A percentile compares a stretch with the other conserved stretches of the same genome.
Evolutionary conservation across 1,140 invertebrate species (phyloP).

Genomic region (Bombus confusus): DNA sequence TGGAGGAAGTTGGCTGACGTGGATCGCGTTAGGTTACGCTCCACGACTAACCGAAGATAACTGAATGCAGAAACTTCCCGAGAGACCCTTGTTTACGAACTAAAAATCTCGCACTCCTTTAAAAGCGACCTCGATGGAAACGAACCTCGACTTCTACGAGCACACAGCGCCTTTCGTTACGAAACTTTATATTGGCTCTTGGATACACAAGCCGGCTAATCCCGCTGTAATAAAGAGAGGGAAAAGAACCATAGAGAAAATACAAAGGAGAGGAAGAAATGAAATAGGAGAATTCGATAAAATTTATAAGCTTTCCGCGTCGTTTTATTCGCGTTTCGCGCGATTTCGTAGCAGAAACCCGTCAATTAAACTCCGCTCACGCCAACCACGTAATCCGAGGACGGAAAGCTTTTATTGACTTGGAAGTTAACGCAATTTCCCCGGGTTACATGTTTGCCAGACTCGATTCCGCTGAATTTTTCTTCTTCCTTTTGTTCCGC

Average conservation of each 20-base stretch:
- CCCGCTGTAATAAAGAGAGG: background rate
- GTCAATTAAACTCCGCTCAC: conserved; percentile 29
- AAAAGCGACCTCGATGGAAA: conserved; percentile 12
- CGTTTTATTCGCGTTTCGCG: background rate
- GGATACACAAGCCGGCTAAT: background rate
- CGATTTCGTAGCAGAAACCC: background rate
- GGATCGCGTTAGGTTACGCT: conserved; percentile 16
- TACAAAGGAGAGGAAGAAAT: background rate
- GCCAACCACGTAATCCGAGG: background rate
- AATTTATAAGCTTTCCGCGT: conserved; percentile 22
- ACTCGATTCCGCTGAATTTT: background rate
- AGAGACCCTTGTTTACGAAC: background rate
- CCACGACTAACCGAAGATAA: conserved; percentile 14
- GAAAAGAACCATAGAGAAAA: background rate
- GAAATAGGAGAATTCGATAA: background rate
- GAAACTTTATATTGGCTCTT: background rate
- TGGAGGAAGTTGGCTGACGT: background rate
- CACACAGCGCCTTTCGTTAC: background rate
- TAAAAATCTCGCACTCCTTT: conserved; percentile 29
- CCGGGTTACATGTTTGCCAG: conserved; percentile 20
- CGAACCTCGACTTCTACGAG: background rate
- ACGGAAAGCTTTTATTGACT: conserved; percentile 45
- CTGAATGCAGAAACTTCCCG: conserved; percentile 17
- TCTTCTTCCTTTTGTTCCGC: background rate
- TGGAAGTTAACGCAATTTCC: conserved; percentile 54